phyloP scores from a whole-genome alignment of 2,797 vertebrate genomes.

The Sebastes oblongus region DNA sequence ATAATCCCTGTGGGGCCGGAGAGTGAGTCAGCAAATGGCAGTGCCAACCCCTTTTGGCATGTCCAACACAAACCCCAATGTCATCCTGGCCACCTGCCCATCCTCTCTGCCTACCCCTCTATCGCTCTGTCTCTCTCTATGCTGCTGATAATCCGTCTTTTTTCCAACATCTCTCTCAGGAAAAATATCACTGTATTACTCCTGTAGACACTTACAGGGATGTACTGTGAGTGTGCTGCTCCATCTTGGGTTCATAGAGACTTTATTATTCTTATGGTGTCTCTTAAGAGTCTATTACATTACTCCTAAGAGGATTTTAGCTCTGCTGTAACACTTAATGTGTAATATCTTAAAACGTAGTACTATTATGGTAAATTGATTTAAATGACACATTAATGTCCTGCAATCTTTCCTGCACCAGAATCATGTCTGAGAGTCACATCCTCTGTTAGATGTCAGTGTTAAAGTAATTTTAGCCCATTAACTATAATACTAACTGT shows the following conservation, averaged over 20 bases:
- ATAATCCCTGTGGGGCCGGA: conserved; percentile 37
- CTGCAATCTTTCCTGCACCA: not conserved
- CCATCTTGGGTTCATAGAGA: not conserved
- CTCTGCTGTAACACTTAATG: not conserved
- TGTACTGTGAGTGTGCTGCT: not conserved
- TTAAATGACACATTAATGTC: not conserved
- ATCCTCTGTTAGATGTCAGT: not conserved
- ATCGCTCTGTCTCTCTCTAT: not conserved
- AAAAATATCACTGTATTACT: conserved; percentile 9
- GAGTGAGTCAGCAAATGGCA: conserved; percentile 63
- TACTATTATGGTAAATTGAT: not conserved
- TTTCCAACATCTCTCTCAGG: not conserved
- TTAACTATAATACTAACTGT: not conserved
- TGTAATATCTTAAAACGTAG: not conserved
- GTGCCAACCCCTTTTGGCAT: conserved; percentile 42
- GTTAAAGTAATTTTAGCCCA: not conserved
- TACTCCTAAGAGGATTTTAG: not conserved
- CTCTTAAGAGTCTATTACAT: not conserved
- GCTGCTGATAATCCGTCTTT: conserved; percentile 21
- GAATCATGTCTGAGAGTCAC: not conserved
- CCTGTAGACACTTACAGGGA: not conserved
- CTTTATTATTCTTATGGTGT: conserved; percentile 7
- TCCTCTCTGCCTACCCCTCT: conserved; percentile 2
- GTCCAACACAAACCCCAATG: conserved; percentile 49
- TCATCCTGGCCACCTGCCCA: conserved; percentile 50